phyloP scores from a whole-genome alignment of 2,888 invertebrate genomes.

The Drosophila multiciliata region DNA sequence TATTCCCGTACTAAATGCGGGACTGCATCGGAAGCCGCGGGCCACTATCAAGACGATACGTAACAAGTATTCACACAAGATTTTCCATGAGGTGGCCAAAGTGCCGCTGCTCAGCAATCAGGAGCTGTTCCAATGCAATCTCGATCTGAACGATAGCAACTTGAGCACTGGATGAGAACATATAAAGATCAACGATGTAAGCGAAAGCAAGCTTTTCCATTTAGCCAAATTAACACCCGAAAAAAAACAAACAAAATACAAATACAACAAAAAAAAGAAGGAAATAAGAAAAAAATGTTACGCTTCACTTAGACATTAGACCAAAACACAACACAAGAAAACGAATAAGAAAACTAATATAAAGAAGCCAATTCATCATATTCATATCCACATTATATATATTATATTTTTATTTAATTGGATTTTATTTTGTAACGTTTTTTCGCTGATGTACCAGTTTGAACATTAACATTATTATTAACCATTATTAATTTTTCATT shows the following conservation, averaged over 20 bases:
- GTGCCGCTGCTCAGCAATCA: constrained; percentile 87
- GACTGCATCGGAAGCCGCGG: constrained; percentile 91
- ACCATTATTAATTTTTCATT: constrained; percentile 22
- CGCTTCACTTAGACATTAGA: constrained; percentile 70
- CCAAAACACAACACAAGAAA: not conserved
- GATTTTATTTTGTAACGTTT: constrained; percentile 38
- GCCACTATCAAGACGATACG: constrained; percentile 93
- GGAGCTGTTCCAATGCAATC: constrained; percentile 79
- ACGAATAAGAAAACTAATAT: not conserved
- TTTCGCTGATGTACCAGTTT: constrained; percentile 24
- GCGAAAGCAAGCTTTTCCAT: constrained; percentile 10
- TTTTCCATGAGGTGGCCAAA: constrained; percentile 97
- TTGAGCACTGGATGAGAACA: constrained; percentile 34
- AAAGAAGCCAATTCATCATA: not conserved
- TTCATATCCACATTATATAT: constrained; percentile 25
- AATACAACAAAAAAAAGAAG: not conserved
- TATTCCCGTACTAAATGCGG: constrained; percentile 90
- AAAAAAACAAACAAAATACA: constrained; percentile 34
- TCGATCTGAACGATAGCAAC: constrained; percentile 54
- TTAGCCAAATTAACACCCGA: constrained; percentile 66
- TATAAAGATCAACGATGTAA: not conserved
- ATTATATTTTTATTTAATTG: constrained; percentile 25
- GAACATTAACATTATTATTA: constrained; percentile 19
- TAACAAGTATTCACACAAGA: constrained; percentile 97
- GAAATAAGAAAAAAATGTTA: constrained; percentile 50